phyloP scores from a whole-genome alignment of 2,888 invertebrate species.

The Diaperis boleti region DNA sequence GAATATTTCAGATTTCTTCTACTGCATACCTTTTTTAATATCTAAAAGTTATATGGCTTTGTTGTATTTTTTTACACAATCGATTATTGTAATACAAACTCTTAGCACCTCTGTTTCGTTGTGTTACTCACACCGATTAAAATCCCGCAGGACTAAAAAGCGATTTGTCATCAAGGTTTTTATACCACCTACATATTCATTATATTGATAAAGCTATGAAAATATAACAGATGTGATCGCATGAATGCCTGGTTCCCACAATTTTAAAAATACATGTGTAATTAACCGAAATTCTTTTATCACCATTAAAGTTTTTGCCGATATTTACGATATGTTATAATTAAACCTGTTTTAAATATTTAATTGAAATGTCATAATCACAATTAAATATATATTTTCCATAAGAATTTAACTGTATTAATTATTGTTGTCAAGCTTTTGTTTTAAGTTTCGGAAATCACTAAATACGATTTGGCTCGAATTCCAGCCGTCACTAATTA shows the following conservation, averaged over 20 bases:
- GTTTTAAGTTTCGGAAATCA: too few species aligned
- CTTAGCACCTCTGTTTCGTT: constrained; percentile 16
- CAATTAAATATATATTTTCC: neutral
- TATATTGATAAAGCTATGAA: constrained; percentile 1
- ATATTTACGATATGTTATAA: neutral
- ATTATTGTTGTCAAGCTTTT: too few species aligned
- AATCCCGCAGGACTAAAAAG: constrained; percentile 13
- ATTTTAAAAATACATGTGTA: neutral
- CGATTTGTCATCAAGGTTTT: constrained; percentile 15
- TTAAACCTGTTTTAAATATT: constrained; percentile 1
- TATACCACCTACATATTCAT: constrained; percentile 4
- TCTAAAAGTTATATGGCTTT: neutral
- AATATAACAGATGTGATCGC: constrained; percentile 10
- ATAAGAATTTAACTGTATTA: neutral
- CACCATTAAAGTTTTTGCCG: neutral
- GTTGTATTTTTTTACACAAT: neutral
- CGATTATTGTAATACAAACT: constrained; percentile 12
- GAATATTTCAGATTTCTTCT: constrained; percentile 1
- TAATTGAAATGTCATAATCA: constrained; percentile 7
- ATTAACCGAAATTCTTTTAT: neutral
- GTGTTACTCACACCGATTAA: constrained; percentile 5
- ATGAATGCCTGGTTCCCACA: neutral
- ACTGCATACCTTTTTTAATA: neutral
- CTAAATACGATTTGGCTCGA: too few species aligned
- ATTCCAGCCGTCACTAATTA: too few species aligned